Evolutionary conservation across 2,113 vertebrate species (phyloP), one percentile per base, ranked within the genome.

Genomic region (Rostratula benghalensis): DNA sequence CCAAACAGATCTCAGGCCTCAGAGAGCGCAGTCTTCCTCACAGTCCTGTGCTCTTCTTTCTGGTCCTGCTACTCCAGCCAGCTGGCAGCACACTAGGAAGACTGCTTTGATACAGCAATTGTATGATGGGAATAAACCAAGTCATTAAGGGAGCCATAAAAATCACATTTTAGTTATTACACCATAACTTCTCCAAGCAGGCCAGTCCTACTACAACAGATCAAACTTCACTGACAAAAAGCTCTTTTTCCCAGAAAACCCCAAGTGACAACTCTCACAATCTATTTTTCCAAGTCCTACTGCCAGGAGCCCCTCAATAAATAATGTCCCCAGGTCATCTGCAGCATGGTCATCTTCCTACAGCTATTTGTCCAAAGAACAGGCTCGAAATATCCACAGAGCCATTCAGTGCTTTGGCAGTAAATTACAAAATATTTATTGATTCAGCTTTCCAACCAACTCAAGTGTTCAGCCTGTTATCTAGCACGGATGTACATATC

Each of bases 371-470:
- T 63, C 80, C 64, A 61, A 86, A 89, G 54, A 89, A 75, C 3
- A 9, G 41, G 60, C 51, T 74, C 13, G 7, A 90, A 94, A 77
- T 24, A 81, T 12, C 46, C n/a, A 22, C n/a, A 37, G 20, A 92
- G 31, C 13, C 61, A 46, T n/a, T 77, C 76, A 74, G 70, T n/a
- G 27, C 54, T 87, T 86, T 50, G 56, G 60, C 77, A 91, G 43
- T 14, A 57, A 68, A 31, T 59, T 87, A 87, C n/a, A 70, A 86
- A 86, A 70, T 86, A 89, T 56, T 86, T 94, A 95, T 94, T 74
- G 76, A 83, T 93, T 80, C 70, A 37, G 13, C 22, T 64, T 92
- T 93, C 88, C 54, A 80, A 45, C 22, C 81, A 50, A 39, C 25
- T 91, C 51, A 41, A 83, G 50, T 6, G 27, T 68, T 75, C 65